Percentiles rank a stretch among this genome's conserved stretches.
phyloP scores from a whole-genome alignment of 1,140 invertebrate species.

The Bombus difficillimus region DNA sequence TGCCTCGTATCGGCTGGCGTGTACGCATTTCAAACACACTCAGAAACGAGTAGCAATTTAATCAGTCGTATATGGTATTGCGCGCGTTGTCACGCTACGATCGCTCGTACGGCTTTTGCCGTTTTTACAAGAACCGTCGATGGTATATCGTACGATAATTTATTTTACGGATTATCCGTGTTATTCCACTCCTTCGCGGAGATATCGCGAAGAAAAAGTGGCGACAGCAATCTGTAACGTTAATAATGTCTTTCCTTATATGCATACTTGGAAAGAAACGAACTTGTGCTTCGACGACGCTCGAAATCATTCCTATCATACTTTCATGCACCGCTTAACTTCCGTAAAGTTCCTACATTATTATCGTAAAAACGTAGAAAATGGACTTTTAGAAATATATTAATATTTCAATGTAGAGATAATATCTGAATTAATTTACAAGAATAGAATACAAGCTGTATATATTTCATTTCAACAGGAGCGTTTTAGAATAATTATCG shows the following conservation, averaged over 20 bases:
- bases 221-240: neutral
- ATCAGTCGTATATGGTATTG: conserved; percentile 52
- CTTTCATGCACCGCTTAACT: neutral
- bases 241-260: neutral
- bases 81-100: conserved; percentile 24
- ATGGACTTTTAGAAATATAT: neutral
- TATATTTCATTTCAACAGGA: neutral
- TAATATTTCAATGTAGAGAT: neutral
- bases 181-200: conserved; percentile 7
- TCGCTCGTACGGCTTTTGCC: conserved; percentile 30
- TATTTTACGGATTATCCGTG: neutral
- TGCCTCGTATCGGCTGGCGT: conserved; percentile 41
- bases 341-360: neutral
- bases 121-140: conserved; percentile 33
- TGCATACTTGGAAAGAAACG: neutral
- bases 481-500: neutral
- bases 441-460: neutral
- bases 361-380: neutral
- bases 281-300: neutral
- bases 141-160: conserved; percentile 42
- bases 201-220: conserved; percentile 5
- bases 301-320: neutral
- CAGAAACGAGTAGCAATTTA: conserved; percentile 57
- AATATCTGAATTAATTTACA: neutral
- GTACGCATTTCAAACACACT: conserved; percentile 58